Conservation (phyloP, 1,140 invertebrate genomes). For the Bombus waltoni region DNA sequence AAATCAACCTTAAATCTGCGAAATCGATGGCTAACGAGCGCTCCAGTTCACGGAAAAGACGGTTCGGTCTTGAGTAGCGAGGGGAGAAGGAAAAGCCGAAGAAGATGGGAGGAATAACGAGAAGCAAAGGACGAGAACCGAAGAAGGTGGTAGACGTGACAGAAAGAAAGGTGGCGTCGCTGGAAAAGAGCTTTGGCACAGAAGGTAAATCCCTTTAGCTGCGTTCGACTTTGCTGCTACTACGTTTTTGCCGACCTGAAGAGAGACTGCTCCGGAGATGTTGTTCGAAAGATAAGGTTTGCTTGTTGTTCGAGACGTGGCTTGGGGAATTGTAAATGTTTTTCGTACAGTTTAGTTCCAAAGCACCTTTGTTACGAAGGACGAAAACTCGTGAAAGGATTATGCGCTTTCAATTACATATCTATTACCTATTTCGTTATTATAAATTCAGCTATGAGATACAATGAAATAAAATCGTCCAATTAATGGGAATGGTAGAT, state of each 20-base stretch:
- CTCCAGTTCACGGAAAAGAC: background rate
- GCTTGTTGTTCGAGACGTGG: too few relatives aligned
- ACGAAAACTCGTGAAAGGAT: background rate
- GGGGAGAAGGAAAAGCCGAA: background rate
- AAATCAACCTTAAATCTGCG: background rate
- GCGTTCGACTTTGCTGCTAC: background rate
- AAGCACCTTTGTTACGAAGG: rapidly evolving
- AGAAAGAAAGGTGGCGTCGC: background rate
- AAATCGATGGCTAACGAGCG: background rate
- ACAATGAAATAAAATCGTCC: background rate
- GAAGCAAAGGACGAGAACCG: background rate
- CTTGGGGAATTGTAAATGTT: background rate
- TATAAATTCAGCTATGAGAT: background rate
- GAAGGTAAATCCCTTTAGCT: background rate
- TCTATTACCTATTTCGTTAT: background rate
- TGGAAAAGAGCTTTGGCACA: background rate
- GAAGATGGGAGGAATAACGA: background rate
- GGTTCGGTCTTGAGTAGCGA: background rate
- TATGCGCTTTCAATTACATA: background rate
- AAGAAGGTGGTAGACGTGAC: background rate
- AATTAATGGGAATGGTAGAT: background rate
- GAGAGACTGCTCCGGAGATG: background rate
- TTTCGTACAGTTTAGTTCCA: background rate
- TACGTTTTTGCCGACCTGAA: background rate
- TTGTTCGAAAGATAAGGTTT: background rate